Conservation (phyloP, 2,113 vertebrate genomes). For the Rhagologus leucostigma region DNA sequence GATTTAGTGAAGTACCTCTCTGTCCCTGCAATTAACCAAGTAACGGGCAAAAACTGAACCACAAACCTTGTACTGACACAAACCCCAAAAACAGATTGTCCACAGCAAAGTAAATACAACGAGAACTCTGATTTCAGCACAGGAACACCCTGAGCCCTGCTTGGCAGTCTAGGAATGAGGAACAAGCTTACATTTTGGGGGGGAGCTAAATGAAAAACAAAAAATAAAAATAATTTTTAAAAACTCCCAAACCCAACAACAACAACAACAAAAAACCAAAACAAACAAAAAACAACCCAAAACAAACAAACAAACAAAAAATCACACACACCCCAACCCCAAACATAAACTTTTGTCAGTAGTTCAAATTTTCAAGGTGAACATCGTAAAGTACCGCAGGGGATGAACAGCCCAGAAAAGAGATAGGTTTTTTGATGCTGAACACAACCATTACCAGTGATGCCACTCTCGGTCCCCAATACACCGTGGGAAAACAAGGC, state of each 20-base stretch:
- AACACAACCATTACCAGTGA: accelerated
- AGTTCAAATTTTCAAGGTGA: too few relatives aligned
- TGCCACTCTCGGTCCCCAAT: accelerated
- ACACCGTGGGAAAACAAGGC: neutral
- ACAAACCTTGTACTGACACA: neutral
- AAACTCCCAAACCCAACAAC: too few relatives aligned
- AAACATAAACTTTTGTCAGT: neutral
- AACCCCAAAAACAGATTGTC: accelerated
- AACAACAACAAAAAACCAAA: neutral
- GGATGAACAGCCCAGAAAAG: neutral
- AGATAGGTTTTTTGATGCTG: neutral
- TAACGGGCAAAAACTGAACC: neutral
- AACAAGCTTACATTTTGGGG: neutral
- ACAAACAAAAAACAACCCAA: too few relatives aligned
- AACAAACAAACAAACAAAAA: neutral
- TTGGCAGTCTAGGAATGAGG: neutral
- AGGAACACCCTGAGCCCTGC: neutral
- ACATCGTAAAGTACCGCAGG: neutral
- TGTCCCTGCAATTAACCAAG: neutral
- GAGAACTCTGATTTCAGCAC: neutral
- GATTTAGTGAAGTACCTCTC: neutral
- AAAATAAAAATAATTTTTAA: neutral
- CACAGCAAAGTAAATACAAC: neutral
- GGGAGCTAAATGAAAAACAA: neutral
- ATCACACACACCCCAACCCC: neutral